A percentile compares a stretch with the other conserved stretches of the same genome.
These are phyloP conservation scores for Propithecus perrieri DNA, from an alignment of 2,797 vertebrate genomes.

Conservation along the genomic window DNA sequence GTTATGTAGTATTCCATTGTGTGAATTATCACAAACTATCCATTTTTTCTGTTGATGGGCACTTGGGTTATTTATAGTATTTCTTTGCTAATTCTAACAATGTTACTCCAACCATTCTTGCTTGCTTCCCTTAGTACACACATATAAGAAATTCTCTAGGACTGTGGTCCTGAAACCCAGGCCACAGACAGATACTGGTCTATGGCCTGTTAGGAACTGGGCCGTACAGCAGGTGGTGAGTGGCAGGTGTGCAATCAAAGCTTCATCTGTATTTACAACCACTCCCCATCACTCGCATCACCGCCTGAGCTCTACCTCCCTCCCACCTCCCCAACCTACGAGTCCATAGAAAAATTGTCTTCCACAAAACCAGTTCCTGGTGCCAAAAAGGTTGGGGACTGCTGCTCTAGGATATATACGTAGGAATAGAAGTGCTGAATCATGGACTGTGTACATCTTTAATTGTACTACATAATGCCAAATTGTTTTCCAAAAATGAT, in stretches of 20 bases:
- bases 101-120: neutral
- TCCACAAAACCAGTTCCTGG: no score
- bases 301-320: no score
- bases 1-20: neutral
- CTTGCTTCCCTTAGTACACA: neutral
- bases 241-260: no score
- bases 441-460: neutral
- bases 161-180: no score
- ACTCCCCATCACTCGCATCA: no score
- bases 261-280: no score
- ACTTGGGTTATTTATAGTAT: neutral
- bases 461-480: neutral
- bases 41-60: neutral
- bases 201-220: no score
- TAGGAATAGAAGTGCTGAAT: neutral
- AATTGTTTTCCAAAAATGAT: neutral
- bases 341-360: no score
- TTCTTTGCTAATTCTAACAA: neutral
- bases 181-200: no score
- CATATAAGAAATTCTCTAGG: neutral
- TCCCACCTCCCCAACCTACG: no score
- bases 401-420: neutral
- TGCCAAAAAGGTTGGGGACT: no score
- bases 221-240: no score
- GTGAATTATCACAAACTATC: neutral